Conservation (phyloP, 2,888 invertebrate species). For the Harpalus rufipes region DNA sequence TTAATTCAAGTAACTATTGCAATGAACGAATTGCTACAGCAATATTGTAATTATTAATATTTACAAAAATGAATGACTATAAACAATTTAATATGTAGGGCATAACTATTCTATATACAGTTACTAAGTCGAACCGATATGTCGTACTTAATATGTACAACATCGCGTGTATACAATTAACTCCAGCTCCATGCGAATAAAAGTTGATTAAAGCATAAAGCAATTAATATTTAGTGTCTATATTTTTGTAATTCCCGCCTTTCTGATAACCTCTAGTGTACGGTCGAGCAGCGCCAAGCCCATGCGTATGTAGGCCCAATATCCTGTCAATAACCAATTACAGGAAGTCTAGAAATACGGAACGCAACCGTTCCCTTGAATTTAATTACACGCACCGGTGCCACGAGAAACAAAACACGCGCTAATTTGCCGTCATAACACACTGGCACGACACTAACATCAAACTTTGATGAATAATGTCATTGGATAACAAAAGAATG, state of each 20-base stretch:
- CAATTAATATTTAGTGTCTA: constrained; percentile 41
- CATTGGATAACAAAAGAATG: constrained; percentile 61
- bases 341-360: constrained; percentile 63
- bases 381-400: constrained; percentile 57
- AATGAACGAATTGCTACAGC: too few relatives aligned
- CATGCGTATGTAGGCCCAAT: constrained; percentile 63
- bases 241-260: constrained; percentile 14
- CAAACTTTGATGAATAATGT: constrained; percentile 54
- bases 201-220: constrained; percentile 15
- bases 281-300: constrained; percentile 57
- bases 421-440: constrained; percentile 28
- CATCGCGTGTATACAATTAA: not conserved
- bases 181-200: not conserved
- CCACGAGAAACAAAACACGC: constrained; percentile 10
- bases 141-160: not conserved
- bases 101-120: not conserved
- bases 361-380: constrained; percentile 58
- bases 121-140: not conserved
- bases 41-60: not conserved
- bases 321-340: constrained; percentile 67
- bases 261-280: constrained; percentile 18
- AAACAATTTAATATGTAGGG: not conserved
- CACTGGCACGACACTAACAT: constrained; percentile 1
- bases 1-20: too few relatives aligned
- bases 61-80: not conserved